These are phyloP conservation scores for Enteromius treurensis DNA, from an alignment of 2,797 vertebrate genomes.

Conservation along the genomic window DNA sequence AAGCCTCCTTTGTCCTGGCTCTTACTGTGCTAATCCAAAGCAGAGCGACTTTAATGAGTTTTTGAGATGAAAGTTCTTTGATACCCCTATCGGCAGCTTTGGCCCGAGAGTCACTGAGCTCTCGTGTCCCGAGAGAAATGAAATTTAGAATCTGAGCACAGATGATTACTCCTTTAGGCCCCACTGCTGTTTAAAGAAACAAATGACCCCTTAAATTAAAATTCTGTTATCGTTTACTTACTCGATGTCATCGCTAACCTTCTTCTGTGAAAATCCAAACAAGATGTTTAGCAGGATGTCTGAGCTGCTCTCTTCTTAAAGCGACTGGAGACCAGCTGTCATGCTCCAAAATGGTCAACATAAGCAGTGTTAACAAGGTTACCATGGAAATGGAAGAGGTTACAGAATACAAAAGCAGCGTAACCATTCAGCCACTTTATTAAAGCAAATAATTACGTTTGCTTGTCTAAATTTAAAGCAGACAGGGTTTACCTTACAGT, in stretches of 20 bases:
- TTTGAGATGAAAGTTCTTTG: constrained; percentile 47
- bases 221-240: constrained; percentile 2
- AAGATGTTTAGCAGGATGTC: background rate
- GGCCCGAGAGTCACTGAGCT: constrained; percentile 21
- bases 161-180: constrained; percentile 3
- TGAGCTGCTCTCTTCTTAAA: background rate
- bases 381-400: background rate
- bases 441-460: background rate
- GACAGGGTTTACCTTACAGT: background rate
- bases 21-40: constrained; percentile 33
- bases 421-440: background rate
- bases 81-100: constrained; percentile 44
- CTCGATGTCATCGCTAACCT: background rate
- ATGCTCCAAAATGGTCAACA: background rate
- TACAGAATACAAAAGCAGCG: background rate
- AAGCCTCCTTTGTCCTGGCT: constrained; percentile 39
- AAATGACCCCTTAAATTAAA: background rate
- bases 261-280: background rate
- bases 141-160: background rate
- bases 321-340: background rate
- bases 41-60: constrained; percentile 48
- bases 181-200: background rate
- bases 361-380: background rate
- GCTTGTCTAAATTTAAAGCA: background rate
- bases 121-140: constrained; percentile 13